phyloP scores from a whole-genome alignment of 2,113 vertebrate genomes.

The Cairina moschata region DNA sequence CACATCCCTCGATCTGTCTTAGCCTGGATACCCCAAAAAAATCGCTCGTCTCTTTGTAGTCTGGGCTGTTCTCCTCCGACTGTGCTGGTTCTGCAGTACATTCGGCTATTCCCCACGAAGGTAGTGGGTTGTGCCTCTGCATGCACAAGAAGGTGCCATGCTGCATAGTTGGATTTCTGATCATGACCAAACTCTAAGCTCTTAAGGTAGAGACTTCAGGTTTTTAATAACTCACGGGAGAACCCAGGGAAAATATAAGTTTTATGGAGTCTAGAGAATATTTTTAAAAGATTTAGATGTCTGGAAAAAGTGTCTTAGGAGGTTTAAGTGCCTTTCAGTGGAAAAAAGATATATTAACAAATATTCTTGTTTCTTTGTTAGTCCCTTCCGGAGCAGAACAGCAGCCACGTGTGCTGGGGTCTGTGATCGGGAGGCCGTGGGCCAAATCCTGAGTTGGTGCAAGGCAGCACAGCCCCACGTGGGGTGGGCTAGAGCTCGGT shows the following conservation, averaged over 20 bases:
- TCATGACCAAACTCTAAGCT: constrained; percentile 55
- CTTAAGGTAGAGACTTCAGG: constrained; percentile 50
- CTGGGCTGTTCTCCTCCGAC: not conserved
- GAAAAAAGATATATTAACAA: constrained; percentile 46
- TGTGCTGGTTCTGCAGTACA: not conserved
- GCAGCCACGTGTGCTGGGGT: not conserved
- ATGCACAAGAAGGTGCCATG: constrained; percentile 2
- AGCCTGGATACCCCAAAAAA: not conserved
- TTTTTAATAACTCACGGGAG: constrained; percentile 64
- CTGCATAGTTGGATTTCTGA: constrained; percentile 13
- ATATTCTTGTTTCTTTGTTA: constrained; percentile 58
- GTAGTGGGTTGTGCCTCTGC: not conserved
- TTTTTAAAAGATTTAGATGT: constrained; percentile 70
- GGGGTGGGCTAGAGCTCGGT: not conserved
- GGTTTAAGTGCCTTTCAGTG: constrained; percentile 63
- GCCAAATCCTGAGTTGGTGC: not conserved
- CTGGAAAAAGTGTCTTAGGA: constrained; percentile 69
- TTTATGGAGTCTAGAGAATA: constrained; percentile 73
- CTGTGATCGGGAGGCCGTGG: not conserved
- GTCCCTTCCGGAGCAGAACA: constrained; percentile 21
- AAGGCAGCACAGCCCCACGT: not conserved
- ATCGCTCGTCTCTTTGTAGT: not conserved
- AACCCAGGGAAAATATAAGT: constrained; percentile 56
- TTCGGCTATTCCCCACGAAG: not conserved
- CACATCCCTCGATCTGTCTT: not conserved